Conservation (phyloP, 1,140 invertebrate genomes). For the Panonychus citri region DNA sequence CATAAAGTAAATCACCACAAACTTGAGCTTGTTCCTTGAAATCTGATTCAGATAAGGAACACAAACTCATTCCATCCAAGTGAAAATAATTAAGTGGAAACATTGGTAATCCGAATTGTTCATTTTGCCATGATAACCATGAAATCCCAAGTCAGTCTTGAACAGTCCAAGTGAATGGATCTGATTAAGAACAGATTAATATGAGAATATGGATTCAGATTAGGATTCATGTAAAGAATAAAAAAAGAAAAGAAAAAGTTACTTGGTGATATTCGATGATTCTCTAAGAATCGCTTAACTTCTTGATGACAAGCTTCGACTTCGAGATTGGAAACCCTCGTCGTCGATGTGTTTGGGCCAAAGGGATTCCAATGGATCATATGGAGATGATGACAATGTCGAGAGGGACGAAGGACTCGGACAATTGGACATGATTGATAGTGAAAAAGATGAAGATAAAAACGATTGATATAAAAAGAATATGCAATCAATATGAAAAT, state of each 20-base stretch:
- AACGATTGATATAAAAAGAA: too few species aligned
- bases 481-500: too few species aligned
- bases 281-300: neutral
- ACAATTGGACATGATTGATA: neutral
- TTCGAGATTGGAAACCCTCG: neutral
- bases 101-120: conserved; percentile 42
- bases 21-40: conserved; percentile 52
- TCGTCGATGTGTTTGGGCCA: neutral
- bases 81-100: conserved; percentile 42
- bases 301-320: neutral
- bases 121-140: conserved; percentile 60
- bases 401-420: neutral
- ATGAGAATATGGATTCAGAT: conserved; percentile 14
- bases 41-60: conserved; percentile 53
- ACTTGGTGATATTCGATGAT: neutral
- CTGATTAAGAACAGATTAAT: conserved; percentile 35
- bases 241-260: too few species aligned
- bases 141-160: conserved; percentile 56
- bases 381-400: neutral
- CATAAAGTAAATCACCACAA: conserved; percentile 57
- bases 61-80: conserved; percentile 47
- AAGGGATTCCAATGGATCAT: neutral
- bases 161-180: conserved; percentile 45
- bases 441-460: too few species aligned
- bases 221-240: neutral